Evolutionary conservation across 2,113 vertebrate species (phyloP), one percentile per base, ranked within the genome.

Genomic region (Trichomycterus rosablanca): DNA sequence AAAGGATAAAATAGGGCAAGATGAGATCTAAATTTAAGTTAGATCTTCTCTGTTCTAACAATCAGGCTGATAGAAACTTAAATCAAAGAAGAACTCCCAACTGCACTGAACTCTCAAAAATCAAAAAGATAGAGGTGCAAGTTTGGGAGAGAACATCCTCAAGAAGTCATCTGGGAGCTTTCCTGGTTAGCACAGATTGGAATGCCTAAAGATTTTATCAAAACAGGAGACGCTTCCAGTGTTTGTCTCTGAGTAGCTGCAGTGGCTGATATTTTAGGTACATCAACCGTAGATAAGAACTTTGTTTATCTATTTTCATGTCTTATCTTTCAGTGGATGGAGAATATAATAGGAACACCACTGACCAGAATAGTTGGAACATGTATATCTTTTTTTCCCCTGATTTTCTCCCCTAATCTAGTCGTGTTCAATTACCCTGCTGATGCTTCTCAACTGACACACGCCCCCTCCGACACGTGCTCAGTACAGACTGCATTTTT

Each of bases 61-160:
- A 45, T 45, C 56, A 45, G 18, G 26, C 28, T 32, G 42, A 43
- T 45, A 45, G 56, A 2, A 11, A 45, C 43, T 45, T 45, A 16
- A 59, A 59, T 59, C 56, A 59, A 32, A 59, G 42, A 18, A 10
- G 16, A 45, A 45, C 16, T 59, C 56, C 56, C 42, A 14, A 59
- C 26, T 15, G 26, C 32, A 59, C 20, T 34, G 18, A 58, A 14
- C 26, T 18, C 18, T 45, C 56, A 45, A 59, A 59, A 24, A 20
- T 58, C 40, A 58, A 32, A 43, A 45, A 34, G 56, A 45, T 4
- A n/a, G 53, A 56, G 53, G 15, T 56, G 37, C 23, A 42, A 42
- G 53, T 42, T 7, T 24, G 42, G 30, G 19, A 45, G 26, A 45
- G 42, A 45, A 59, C 56, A 45, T 59, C 18, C 45, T 45, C 24